Evolutionary conservation across 2,888 invertebrate genomes (phyloP).

Genomic region (Synergus gifuensis): DNA sequence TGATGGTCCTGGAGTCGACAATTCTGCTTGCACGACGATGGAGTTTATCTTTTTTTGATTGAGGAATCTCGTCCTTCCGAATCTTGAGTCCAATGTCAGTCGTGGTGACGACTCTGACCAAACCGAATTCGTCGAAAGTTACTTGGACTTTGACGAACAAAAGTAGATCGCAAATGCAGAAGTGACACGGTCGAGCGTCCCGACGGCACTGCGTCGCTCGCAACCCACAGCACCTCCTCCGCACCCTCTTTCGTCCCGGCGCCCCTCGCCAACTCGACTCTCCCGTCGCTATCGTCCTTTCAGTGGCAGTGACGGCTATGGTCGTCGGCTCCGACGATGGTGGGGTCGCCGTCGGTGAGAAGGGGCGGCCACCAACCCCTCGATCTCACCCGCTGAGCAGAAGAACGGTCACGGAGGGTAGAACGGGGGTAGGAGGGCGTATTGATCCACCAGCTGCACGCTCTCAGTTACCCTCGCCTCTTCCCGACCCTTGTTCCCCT

Average conservation of each 20-base stretch:
- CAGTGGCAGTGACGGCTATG: slow-evolving; percentile 54
- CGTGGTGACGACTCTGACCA: slow-evolving; percentile 6
- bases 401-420: slow-evolving; percentile 55
- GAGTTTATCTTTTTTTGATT: not conserved
- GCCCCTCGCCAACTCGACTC: slow-evolving; percentile 48
- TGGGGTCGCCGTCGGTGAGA: slow-evolving; percentile 54
- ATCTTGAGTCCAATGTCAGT: slow-evolving; percentile 40
- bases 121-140: slow-evolving; percentile 46
- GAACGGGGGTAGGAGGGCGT: slow-evolving; percentile 66
- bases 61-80: not conserved
- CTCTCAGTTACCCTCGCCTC: slow-evolving; percentile 64
- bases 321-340: slow-evolving; percentile 52
- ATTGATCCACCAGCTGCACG: slow-evolving; percentile 76
- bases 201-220: slow-evolving; percentile 77
- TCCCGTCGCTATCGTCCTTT: slow-evolving; percentile 50
- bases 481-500: slow-evolving; percentile 43
- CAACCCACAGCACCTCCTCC: slow-evolving; percentile 72
- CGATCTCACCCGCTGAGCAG: slow-evolving; percentile 57
- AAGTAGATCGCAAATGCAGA: slow-evolving; percentile 40
- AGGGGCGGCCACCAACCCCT: slow-evolving; percentile 54
- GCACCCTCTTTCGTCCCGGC: slow-evolving; percentile 66
- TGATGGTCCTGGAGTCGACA: slow-evolving; percentile 11
- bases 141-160: slow-evolving; percentile 38
- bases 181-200: slow-evolving; percentile 73
- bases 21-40: not conserved